Conservation (phyloP, 2,888 invertebrate species). For the Rambutsinella grinnellia region DNA sequence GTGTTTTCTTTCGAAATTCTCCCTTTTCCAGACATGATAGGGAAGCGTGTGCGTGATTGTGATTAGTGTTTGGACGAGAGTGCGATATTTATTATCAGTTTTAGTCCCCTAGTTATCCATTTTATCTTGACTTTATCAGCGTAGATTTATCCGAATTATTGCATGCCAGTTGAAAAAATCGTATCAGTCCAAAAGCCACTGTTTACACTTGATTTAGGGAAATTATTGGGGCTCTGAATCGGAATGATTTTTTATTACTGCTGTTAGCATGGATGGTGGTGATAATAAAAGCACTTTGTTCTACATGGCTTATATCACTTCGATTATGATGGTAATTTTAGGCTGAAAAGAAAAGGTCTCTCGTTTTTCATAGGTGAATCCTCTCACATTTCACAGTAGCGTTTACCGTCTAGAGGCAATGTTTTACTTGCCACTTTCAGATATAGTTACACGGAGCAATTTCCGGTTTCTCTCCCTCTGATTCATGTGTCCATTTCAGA, state of each 20-base stretch:
- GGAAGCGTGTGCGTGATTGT: neutral
- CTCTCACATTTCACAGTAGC: constrained; percentile 15
- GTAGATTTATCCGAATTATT: neutral
- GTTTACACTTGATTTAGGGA: neutral
- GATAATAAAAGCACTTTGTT: neutral
- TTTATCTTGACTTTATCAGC: constrained; percentile 22
- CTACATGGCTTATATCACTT: neutral
- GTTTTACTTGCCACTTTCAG: constrained; percentile 19
- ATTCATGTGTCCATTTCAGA: constrained; percentile 29
- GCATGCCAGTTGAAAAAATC: neutral
- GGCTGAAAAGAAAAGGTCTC: constrained; percentile 46
- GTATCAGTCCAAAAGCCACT: neutral
- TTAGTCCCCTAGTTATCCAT: constrained; percentile 20
- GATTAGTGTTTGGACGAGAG: constrained; percentile 17
- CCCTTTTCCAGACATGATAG: neutral
- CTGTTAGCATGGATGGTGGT: neutral
- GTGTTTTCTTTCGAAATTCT: neutral
- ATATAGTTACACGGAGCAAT: constrained; percentile 39
- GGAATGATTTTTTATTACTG: neutral
- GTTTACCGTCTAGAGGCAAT: constrained; percentile 8
- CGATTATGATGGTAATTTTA: constrained; percentile 28
- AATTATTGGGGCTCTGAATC: neutral
- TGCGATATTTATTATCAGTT: constrained; percentile 41
- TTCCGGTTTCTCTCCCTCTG: constrained; percentile 47
- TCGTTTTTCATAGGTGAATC: constrained; percentile 27